Evolutionary conservation across 2,888 invertebrate species (phyloP).

Genomic region (Pachydiplax longipennis): DNA sequence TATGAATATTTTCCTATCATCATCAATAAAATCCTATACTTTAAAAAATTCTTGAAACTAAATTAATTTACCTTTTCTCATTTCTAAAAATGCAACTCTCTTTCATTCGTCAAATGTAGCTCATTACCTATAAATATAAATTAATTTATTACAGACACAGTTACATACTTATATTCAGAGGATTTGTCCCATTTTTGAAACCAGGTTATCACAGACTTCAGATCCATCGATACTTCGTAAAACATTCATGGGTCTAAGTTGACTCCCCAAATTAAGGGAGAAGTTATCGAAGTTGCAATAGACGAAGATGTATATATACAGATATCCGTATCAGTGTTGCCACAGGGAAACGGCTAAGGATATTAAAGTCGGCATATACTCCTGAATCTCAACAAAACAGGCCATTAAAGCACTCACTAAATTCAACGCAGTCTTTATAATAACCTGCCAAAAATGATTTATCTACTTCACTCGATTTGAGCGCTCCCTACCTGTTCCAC

Average conservation of each 20-base stretch:
- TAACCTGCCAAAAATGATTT: constrained; percentile 1
- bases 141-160: too few relatives aligned
- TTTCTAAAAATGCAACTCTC: too few relatives aligned
- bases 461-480: not conserved
- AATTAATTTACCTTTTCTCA: not conserved
- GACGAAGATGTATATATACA: too few relatives aligned
- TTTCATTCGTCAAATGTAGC: too few relatives aligned
- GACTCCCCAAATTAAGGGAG: too few relatives aligned
- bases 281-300: too few relatives aligned
- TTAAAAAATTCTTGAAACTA: not conserved
- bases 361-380: not conserved
- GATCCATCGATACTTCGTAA: too few relatives aligned
- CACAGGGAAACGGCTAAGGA: not conserved
- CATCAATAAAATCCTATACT: not conserved
- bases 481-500: not conserved
- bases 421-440: not conserved
- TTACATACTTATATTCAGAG: too few relatives aligned
- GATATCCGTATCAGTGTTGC: not conserved
- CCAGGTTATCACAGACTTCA: too few relatives aligned
- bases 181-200: too few relatives aligned
- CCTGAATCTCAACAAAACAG: not conserved
- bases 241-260: too few relatives aligned
- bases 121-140: too few relatives aligned
- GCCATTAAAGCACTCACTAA: not conserved
- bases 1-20: not conserved